These are phyloP conservation scores for Pemphredon lugubris DNA, from an alignment of 2,888 invertebrate genomes.

Conservation along the genomic window DNA sequence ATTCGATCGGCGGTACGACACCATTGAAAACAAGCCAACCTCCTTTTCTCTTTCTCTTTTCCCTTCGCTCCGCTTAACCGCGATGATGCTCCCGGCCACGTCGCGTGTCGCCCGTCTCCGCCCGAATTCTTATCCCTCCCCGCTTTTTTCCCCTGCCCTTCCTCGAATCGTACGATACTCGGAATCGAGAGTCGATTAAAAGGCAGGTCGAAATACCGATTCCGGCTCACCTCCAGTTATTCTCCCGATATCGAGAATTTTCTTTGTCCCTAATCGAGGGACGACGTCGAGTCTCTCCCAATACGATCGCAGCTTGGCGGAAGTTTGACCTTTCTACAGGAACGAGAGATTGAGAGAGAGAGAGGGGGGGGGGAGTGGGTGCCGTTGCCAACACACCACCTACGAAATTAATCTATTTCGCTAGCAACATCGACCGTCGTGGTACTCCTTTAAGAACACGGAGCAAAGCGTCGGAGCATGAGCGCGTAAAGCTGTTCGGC, in stretches of 20 bases:
- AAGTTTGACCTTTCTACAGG: constrained; percentile 14
- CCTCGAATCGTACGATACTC: constrained; percentile 1
- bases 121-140: constrained; percentile 31
- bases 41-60: constrained; percentile 50
- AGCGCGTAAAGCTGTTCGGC: neutral
- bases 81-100: constrained; percentile 34
- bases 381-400: too few species aligned
- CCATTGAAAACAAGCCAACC: constrained; percentile 77
- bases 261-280: too few species aligned
- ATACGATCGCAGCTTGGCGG: neutral
- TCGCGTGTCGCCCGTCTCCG: constrained; percentile 38
- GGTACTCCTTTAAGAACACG: constrained; percentile 1
- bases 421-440: neutral
- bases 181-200: too few species aligned
- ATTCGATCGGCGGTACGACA: constrained; percentile 78
- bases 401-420: constrained; percentile 42
- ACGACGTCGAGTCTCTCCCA: neutral
- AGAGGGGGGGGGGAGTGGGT: too few species aligned
- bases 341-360: too few species aligned
- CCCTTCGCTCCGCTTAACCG: constrained; percentile 41
- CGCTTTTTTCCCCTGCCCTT: constrained; percentile 2
- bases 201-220: too few species aligned
- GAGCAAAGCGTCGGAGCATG: neutral
- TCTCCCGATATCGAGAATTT: too few species aligned
- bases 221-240: too few species aligned